Evolutionary conservation across 2,797 vertebrate genomes (phyloP).

Genomic region (Eleutherodactylus coqui): DNA sequence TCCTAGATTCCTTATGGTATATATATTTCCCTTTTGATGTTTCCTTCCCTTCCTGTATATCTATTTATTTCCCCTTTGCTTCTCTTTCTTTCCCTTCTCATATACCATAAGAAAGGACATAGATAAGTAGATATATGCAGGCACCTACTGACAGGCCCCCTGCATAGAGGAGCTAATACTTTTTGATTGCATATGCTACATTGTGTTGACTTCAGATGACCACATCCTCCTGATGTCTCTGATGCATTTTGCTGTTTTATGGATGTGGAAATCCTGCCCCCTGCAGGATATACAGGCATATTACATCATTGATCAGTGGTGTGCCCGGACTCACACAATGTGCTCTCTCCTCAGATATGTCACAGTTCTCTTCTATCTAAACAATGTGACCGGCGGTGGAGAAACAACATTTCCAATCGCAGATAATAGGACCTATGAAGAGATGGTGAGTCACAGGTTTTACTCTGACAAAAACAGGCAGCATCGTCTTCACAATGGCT

Average conservation of each 20-base stretch:
- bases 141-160: too few species aligned
- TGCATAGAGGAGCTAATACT: too few species aligned
- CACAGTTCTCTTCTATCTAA: slow-evolving; percentile 98
- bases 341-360: slow-evolving; percentile 86
- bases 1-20: too few species aligned
- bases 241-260: neutral
- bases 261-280: neutral
- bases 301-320: neutral
- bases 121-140: too few species aligned
- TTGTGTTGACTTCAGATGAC: neutral
- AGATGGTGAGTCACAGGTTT: slow-evolving; percentile 81
- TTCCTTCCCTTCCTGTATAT: too few species aligned
- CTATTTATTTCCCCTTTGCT: too few species aligned
- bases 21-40: too few species aligned
- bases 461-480: too few species aligned
- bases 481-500: too few species aligned
- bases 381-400: slow-evolving; percentile 94
- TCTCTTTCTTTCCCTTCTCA: too few species aligned
- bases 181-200: neutral
- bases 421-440: slow-evolving; percentile 98
- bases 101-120: too few species aligned
- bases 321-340: slow-evolving; percentile 19
- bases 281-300: neutral
- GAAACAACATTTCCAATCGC: slow-evolving; percentile 98
- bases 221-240: neutral